Evolutionary conservation across 2,797 vertebrate genomes (phyloP).

Genomic region (Diplodus puntazzo): DNA sequence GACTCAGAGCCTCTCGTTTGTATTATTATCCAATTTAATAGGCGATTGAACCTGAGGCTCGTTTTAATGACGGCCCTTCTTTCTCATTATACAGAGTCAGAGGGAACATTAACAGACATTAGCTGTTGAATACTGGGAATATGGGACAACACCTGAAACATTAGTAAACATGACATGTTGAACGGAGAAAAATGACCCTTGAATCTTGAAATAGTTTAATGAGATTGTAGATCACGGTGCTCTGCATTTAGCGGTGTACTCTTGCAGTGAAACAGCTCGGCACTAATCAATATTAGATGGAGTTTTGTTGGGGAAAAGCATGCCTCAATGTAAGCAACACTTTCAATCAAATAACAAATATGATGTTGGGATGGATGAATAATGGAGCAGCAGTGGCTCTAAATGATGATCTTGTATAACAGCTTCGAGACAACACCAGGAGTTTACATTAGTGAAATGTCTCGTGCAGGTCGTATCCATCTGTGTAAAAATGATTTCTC

Average conservation of each 20-base stretch:
- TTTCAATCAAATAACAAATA: slow-evolving; percentile 47
- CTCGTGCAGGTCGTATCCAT: slow-evolving; percentile 13
- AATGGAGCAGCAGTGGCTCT: slow-evolving; percentile 19
- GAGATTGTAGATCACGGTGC: slow-evolving; percentile 16
- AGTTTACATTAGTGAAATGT: slow-evolving; percentile 52
- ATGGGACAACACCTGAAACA: slow-evolving; percentile 60
- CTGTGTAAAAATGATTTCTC: slow-evolving; percentile 9
- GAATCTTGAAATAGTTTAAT: slow-evolving; percentile 50
- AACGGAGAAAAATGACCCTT: slow-evolving; percentile 60
- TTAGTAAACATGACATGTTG: slow-evolving; percentile 56
- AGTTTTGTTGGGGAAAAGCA: slow-evolving; percentile 33
- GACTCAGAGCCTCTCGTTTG: slow-evolving; percentile 51
- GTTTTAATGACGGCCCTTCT: slow-evolving; percentile 60
- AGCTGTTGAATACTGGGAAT: slow-evolving; percentile 44
- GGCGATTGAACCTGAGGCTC: slow-evolving; percentile 63
- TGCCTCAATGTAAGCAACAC: slow-evolving; percentile 35
- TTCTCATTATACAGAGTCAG: slow-evolving; percentile 57
- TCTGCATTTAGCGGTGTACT: slow-evolving; percentile 26
- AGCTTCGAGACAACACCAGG: slow-evolving; percentile 25
- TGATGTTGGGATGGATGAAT: slow-evolving; percentile 32
- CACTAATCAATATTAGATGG: slow-evolving; percentile 52
- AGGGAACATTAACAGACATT: slow-evolving; percentile 70
- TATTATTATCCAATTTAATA: slow-evolving; percentile 76
- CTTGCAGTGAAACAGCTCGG: slow-evolving; percentile 6
- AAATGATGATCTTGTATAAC: slow-evolving; percentile 1